Conservation (phyloP, 2,797 vertebrate genomes). For the Sebastes diploproa region DNA sequence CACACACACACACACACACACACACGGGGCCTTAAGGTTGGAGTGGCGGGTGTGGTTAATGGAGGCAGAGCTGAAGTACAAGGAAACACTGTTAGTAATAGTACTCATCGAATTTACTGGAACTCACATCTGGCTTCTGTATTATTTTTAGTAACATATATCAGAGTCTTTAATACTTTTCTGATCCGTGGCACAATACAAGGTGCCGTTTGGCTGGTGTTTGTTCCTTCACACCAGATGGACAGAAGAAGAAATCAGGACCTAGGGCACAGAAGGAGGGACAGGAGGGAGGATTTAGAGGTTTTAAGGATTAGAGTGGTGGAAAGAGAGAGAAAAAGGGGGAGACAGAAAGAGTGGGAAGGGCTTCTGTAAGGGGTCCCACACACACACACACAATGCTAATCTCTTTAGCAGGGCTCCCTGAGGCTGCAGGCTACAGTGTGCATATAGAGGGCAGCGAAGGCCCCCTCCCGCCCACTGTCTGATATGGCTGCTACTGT, state of each 20-base stretch:
- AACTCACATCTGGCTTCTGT: not conserved
- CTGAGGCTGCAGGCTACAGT: slow-evolving; percentile 32
- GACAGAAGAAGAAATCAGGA: slow-evolving; percentile 36
- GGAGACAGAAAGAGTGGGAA: slow-evolving; percentile 31
- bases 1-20: too few species aligned
- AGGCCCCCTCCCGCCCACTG: not conserved
- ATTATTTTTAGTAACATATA: not conserved
- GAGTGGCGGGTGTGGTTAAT: slow-evolving; percentile 12
- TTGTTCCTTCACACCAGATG: slow-evolving; percentile 47
- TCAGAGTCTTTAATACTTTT: not conserved
- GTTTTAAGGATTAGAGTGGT: slow-evolving; percentile 62
- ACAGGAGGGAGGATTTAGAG: slow-evolving; percentile 64
- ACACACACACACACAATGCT: slow-evolving; percentile 26
- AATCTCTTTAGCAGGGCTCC: slow-evolving; percentile 56
- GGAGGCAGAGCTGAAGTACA: not conserved
- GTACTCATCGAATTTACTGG: not conserved
- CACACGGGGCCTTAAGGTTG: not conserved
- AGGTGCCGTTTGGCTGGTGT: slow-evolving; percentile 3
- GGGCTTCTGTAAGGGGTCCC: slow-evolving; percentile 24
- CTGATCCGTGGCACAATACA: not conserved
- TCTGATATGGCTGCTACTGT: slow-evolving; percentile 17
- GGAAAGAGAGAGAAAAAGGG: slow-evolving; percentile 40
- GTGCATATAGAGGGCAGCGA: slow-evolving; percentile 49
- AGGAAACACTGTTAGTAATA: not conserved
- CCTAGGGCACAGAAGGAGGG: slow-evolving; percentile 41